These are phyloP conservation scores for Gallinago jamesoni DNA, from an alignment of 2,113 vertebrate species.

Conservation along the genomic window DNA sequence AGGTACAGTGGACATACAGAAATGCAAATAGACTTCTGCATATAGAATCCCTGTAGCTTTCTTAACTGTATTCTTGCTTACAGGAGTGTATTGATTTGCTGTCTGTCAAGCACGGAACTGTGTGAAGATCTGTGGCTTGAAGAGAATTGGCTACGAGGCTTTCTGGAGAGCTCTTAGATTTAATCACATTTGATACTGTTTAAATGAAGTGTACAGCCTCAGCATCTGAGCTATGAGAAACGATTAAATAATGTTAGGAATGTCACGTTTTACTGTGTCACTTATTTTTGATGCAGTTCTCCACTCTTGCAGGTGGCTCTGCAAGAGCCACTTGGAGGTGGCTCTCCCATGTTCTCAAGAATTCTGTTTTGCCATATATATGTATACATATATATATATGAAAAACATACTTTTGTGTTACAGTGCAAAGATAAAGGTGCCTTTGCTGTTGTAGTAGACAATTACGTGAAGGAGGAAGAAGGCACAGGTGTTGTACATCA, in stretches of 20 bases:
- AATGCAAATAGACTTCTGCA: background rate
- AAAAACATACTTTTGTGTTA: background rate
- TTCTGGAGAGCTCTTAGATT: background rate
- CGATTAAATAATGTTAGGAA: background rate
- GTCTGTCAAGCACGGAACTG: background rate
- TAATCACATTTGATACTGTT: background rate
- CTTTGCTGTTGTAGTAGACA: constrained; percentile 88
- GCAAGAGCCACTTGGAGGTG: background rate
- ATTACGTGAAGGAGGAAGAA: constrained; percentile 93
- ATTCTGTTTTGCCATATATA: background rate
- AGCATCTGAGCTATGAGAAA: background rate
- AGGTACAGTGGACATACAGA: background rate
- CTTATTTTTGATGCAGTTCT: background rate
- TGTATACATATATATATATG: accelerated
- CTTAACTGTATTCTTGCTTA: background rate
- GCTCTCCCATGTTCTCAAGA: background rate
- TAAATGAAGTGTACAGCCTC: background rate
- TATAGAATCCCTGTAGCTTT: background rate
- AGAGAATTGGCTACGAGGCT: background rate
- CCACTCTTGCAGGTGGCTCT: background rate
- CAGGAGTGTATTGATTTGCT: background rate
- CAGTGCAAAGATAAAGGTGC: constrained; percentile 87
- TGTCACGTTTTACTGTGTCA: background rate
- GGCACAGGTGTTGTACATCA: constrained; percentile 96
- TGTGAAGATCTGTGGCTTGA: background rate